Base-by-base conservation (phyloP, 2,797 vertebrate genomes). In the Pseudochaenichthys georgianus region DNA sequence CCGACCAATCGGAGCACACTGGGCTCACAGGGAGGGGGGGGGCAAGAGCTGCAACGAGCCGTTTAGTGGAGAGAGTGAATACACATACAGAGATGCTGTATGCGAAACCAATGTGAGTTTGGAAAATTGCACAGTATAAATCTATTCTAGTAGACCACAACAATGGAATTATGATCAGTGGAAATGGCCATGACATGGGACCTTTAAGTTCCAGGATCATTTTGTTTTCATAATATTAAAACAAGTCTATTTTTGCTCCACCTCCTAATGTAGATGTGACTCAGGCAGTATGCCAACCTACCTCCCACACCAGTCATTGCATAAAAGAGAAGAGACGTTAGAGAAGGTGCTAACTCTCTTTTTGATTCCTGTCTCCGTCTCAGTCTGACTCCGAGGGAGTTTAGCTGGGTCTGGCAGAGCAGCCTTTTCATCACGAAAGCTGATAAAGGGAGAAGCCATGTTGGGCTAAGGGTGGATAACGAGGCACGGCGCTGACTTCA, bases 371-470 rank as follows among this genome's bases (percentile, higher is more conserved):
- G 52, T 70, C 48, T 31, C 61, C 19, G 17, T 21, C 50, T 54
- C 9, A 64, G 48, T 71, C 66, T 76, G 52, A 65, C 53, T 77
- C 76, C 73, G 43, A 76, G 64, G 47, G 70, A 73, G 65, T 76
- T 75, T 71, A 71, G 75, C 79, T 83, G 81, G 78, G 52, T 73
- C 64, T 60, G 13, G 63, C 61, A 58, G 53, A 43, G 60, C 5
- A 75, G 71, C 75, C 75, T 88, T 91, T 91, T 86, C 66, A 90
- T 92, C 80, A 82, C 64, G 64, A 65, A 52, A 45, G 54, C 64
- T 64, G 78, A 82, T 73, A 64, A 60, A 59, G 64, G 16, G 77
- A 60, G 87, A 82, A 57, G 66, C 65, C 64, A 60, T 78, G 80
- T 88, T 83, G 60, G 73, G 65, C 73, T 75, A 31, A 86, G 60